Evolutionary conservation across 2,113 vertebrate species (phyloP).

Genomic region (Malurus cyaneus): DNA sequence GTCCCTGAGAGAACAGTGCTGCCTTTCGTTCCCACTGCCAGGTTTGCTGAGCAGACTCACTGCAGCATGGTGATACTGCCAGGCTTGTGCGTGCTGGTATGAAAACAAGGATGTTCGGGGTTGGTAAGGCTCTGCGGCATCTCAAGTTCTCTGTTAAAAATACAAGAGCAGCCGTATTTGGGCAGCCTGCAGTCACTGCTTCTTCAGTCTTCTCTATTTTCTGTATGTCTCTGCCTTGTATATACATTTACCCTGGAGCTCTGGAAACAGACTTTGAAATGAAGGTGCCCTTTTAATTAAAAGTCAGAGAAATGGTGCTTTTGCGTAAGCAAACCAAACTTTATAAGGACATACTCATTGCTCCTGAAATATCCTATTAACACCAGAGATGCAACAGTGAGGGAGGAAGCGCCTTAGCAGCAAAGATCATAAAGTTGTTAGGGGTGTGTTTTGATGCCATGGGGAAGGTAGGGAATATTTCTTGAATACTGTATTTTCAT

Average conservation of each 20-base stretch:
- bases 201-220: background rate
- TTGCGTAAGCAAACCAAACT: background rate
- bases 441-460: background rate
- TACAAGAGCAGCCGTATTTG: background rate
- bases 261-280: conserved; percentile 19
- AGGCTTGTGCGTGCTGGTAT: background rate
- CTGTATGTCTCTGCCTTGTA: background rate
- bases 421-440: background rate
- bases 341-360: background rate
- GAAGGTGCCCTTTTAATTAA: conserved; percentile 32
- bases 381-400: background rate
- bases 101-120: conserved; percentile 33
- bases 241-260: conserved; percentile 55
- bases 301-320: conserved; percentile 12
- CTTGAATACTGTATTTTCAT: background rate
- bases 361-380: background rate
- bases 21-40: background rate
- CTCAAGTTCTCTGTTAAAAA: conserved; percentile 12
- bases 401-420: background rate
- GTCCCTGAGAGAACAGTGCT: background rate
- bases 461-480: background rate
- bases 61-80: background rate
- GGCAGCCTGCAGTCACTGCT: conserved; percentile 3
- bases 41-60: conserved; percentile 1
- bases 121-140: conserved; percentile 1